These are phyloP conservation scores for Sorex araneus DNA, from an alignment of 2,113 vertebrate species.

Conservation along the genomic window DNA sequence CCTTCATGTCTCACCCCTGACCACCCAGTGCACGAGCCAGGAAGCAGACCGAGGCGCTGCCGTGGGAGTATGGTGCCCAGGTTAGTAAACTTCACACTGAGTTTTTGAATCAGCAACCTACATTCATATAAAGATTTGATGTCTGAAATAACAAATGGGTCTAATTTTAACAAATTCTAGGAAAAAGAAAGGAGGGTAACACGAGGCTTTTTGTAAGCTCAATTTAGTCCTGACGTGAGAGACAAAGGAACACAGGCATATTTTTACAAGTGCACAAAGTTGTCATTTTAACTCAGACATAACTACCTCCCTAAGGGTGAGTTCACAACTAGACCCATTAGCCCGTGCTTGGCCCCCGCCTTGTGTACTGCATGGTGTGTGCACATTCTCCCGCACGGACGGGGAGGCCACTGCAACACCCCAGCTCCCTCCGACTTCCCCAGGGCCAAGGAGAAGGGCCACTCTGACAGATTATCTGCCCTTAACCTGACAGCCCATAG, in stretches of 20 bases:
- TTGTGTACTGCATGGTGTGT: background rate
- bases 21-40: background rate
- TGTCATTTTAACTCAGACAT: constrained; percentile 55
- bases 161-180: constrained; percentile 31
- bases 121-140: background rate
- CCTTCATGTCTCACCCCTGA: no score
- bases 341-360: no score
- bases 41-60: background rate
- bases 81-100: background rate
- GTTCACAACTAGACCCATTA: constrained; percentile 25
- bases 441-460: background rate
- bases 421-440: background rate
- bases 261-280: constrained; percentile 3
- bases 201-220: background rate
- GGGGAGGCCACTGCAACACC: background rate
- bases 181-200: background rate
- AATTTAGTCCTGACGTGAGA: background rate
- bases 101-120: background rate
- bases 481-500: background rate
- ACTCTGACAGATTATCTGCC: background rate
- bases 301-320: constrained; percentile 38
- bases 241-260: background rate
- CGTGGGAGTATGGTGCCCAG: background rate
- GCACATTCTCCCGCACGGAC: background rate
- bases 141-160: constrained; percentile 29